phyloP scores from a whole-genome alignment of 2,113 vertebrate genomes.

The Arizona elegans region DNA sequence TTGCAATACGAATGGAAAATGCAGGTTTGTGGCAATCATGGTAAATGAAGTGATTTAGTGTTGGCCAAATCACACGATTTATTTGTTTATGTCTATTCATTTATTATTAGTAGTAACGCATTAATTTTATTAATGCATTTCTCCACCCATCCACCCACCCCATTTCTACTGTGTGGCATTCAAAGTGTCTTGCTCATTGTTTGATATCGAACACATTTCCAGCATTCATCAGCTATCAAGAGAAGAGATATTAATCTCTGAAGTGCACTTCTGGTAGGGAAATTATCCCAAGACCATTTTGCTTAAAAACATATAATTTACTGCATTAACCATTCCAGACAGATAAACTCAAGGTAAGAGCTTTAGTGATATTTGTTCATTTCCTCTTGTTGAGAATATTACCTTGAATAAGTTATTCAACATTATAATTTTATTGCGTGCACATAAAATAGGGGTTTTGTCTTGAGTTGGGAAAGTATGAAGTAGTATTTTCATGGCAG shows the following conservation, averaged over 20 bases:
- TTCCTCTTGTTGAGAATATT: conserved; percentile 59
- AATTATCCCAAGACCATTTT: conserved; percentile 63
- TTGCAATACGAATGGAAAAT: not conserved
- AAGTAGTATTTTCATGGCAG: not conserved
- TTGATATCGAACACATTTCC: conserved; percentile 47
- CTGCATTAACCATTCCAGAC: conserved; percentile 59
- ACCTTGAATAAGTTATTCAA: conserved; percentile 63
- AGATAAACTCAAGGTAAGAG: conserved; percentile 59
- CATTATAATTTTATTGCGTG: not conserved
- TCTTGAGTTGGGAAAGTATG: not conserved
- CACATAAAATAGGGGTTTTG: not conserved
- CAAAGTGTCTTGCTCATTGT: conserved; percentile 53
- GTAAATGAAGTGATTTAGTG: not conserved
- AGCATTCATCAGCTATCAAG: conserved; percentile 55
- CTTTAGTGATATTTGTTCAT: conserved; percentile 51
- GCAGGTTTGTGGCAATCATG: not conserved
- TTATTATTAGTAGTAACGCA: not conserved
- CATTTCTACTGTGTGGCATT: not conserved
- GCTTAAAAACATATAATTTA: conserved; percentile 64
- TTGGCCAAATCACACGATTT: not conserved
- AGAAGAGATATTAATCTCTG: conserved; percentile 63
- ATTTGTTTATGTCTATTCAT: not conserved
- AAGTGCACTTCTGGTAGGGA: conserved; percentile 55
- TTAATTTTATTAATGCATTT: not conserved
- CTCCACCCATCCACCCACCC: not conserved